Percentiles rank a stretch among this genome's conserved stretches.
phyloP scores from a whole-genome alignment of 2,797 vertebrate genomes.

The Microctenopoma lineatum region DNA sequence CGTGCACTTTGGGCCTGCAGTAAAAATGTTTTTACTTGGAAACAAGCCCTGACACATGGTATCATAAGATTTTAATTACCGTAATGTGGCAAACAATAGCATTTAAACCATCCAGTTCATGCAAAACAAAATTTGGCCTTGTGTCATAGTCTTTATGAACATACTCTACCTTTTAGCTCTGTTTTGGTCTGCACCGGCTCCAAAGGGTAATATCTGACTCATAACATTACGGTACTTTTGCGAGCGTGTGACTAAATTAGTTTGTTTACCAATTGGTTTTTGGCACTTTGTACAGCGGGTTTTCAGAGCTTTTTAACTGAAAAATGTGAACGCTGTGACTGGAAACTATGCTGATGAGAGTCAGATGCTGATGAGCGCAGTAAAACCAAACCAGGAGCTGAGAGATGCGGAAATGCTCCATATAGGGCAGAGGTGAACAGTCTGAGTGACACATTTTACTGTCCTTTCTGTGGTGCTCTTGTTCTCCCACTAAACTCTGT shows the following conservation, averaged over 20 bases:
- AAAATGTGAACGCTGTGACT: constrained; percentile 4
- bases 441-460: constrained; percentile 28
- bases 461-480: constrained; percentile 44
- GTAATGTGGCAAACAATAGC: background rate
- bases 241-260: constrained; percentile 11
- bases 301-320: constrained; percentile 5
- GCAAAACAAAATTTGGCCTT: background rate
- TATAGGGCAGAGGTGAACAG: background rate
- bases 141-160: background rate
- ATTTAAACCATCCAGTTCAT: constrained; percentile 4
- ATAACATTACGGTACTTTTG: constrained; percentile 22
- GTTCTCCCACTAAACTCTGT: constrained; percentile 27
- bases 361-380: background rate
- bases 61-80: background rate
- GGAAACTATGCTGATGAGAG: constrained; percentile 2
- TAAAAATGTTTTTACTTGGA: background rate
- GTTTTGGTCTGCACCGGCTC: constrained; percentile 16
- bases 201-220: constrained; percentile 21
- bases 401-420: constrained; percentile 1
- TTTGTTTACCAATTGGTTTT: constrained; percentile 18
- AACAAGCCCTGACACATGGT: background rate
- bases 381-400: constrained; percentile 14
- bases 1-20: too few species aligned
- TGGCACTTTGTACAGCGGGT: constrained; percentile 21
- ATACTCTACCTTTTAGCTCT: background rate